Evolutionary conservation across 1,140 invertebrate genomes (phyloP), one percentile per base, ranked within the genome.

Genomic region (Drosophila chauvacae): DNA sequence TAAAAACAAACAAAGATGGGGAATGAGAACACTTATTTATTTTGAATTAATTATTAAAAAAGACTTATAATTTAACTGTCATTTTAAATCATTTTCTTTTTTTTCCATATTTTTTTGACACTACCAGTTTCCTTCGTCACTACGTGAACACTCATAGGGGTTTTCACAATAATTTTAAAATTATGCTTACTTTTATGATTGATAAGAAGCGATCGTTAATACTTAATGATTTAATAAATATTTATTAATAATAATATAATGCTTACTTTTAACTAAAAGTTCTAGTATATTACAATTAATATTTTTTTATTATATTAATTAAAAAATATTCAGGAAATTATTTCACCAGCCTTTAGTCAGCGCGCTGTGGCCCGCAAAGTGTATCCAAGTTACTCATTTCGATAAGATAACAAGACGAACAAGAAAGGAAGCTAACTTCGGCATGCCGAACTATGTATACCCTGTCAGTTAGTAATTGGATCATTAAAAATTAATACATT

Each of bases 321-420:
- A 11, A 3, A 33, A 33, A 11, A 45, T 45, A 45, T 47, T 7
- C 0, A 13, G 16, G 7, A 37, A 16, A 4, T 26, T 68, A 44
- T 50, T 68, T 68, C 35, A 48, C 44, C 55, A 64, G 18, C 41
- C 26, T 42, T 41, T 16, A 16, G 20, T 42, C 10, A 61, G 14
- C 44, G 33, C 35, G 33, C 44, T 39, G 7, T 41, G 41, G 13
- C 23, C 41, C 1, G 28, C 4, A 62, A 61, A 23, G 18, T 50
- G 35, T 42, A 48, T n/a, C 30, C 16, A 30, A 28, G 35, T 65
- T 26, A 42, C 61, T 65, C 62, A 69, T 53, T 45, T 44, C 42
- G 65, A 69, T 69, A 69, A 69, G 66, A 69, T 66, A 65, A 42
- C 18, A 16, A 53, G n/a, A 11, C 37, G 4, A 11, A 35, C 33